Evolutionary conservation across 2,113 vertebrate species (phyloP).

Genomic region (Corythaeola cristata): DNA sequence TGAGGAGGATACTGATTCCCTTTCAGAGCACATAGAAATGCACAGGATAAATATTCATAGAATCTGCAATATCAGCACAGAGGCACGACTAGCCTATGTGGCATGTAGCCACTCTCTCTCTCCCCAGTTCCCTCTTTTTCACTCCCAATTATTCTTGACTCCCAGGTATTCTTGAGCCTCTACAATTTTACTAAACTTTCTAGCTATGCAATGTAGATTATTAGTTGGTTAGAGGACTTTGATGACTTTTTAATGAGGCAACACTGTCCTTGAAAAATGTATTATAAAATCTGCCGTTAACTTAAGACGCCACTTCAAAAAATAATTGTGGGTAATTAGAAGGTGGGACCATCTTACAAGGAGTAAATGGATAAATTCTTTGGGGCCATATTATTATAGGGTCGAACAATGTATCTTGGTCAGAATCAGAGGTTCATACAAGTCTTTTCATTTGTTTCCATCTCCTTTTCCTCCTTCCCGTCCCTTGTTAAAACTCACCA

Average conservation of each 20-base stretch:
- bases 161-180: neutral
- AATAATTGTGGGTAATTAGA: neutral
- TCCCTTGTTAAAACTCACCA: neutral
- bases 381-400: neutral
- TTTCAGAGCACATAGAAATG: neutral
- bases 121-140: neutral
- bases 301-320: slow-evolving; percentile 2
- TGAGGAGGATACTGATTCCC: neutral
- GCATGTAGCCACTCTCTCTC: neutral
- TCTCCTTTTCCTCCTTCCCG: neutral
- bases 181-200: slow-evolving; percentile 14
- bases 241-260: slow-evolving; percentile 41
- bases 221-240: neutral
- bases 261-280: slow-evolving; percentile 7
- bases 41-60: neutral
- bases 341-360: neutral
- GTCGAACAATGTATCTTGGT: neutral
- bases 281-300: neutral
- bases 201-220: neutral
- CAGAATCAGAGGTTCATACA: neutral
- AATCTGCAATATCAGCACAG: neutral
- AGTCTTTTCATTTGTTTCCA: neutral
- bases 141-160: neutral
- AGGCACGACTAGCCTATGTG: neutral
- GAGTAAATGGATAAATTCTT: neutral